Base-by-base conservation (phyloP, 2,797 vertebrate genomes). In the Coregonus ussuriensis region DNA sequence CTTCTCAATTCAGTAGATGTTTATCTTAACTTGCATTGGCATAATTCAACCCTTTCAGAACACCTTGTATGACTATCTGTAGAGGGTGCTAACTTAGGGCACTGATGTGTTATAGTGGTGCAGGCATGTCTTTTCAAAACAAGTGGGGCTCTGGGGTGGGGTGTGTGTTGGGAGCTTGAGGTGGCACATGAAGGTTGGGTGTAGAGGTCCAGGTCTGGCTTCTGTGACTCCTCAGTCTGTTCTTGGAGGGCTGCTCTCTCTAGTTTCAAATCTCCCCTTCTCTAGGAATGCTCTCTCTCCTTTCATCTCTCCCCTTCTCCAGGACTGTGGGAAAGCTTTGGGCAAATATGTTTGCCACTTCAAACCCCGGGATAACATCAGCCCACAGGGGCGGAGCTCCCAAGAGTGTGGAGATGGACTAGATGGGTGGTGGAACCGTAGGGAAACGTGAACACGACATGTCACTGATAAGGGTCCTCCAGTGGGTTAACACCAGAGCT, bases 321-420 rank as follows among this genome's bases (percentile, higher is more conserved):
- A 92, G 91, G 93, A 95, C 95, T 96, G 96, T 97, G 96, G 96
- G 96, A 98, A 94, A 98, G 93, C 92, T 92, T 88, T 82, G 91
- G 93, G 94, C 92, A 96, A 96, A 97, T 96, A 96, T 96, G 96
- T 97, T 95, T 95, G 93, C 93, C 94, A 96, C 96, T 97, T 96
- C 92, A 95, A 93, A 90, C 93, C 91, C 91, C 92, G 93, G 96
- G 96, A 97, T 94, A 95, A 93, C 86, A 88, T 87, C 56, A 73
- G 79, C 83, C 82, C 80, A 84, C 25, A 63, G 82, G 52, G 82
- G 89, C 88, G 75, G 87, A 85, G 95, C 92, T 93, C 86, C 94
- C 93, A 94, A 84, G 85, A 89, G 91, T 77, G 88, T 86, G 83
- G 84, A 91, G 89, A 88, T 85, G 91, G 93, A 88, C 63, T 76